Base-by-base conservation (phyloP, 2,113 vertebrate genomes). In the Halcyon senegalensis region DNA sequence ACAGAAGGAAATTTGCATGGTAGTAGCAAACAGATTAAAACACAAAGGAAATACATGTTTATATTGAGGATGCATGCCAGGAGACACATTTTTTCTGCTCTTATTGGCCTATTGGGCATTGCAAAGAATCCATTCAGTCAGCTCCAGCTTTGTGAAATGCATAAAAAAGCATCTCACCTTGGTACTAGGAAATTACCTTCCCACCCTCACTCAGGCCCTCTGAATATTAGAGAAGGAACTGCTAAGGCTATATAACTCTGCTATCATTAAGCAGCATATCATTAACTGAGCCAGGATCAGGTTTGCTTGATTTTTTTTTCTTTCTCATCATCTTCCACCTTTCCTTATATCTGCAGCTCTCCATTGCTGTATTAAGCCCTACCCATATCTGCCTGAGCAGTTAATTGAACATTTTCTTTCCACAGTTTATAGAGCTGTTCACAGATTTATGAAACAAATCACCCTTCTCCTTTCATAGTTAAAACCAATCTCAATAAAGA, bases 321-420 rank as follows among this genome's bases (percentile, higher is more conserved):
- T 60, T 60, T 70, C 31, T 90, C 76, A 35, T 44, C 62, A 69
- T 87, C 90, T 95, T 87, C 80, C 31, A 69, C 69, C 30, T 75
- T 80, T 31, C 43, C 31, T 84, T 77, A 58, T 35, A 55, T 72
- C 70, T 62, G 81, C 87, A 93, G 81, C 59, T 81, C 67, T 41
- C n/a, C 55, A 30, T 39, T 23, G 59, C 85, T 87, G 28, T 62
- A 89, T 89, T 19, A 31, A 96, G 74, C 44, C 41, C 68, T 60
- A 90, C 90, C 60, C 3, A 5, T 91, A 94, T 92, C 77, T 92
- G 83, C 66, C 73, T 80, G 16, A 91, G 86, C 78, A 82, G 90
- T 84, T 96, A 97, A 98, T 94, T 96, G 93, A 95, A 94, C 94
- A 93, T 93, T 96, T 96, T 96, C 89, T 96, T 81, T 84, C 85